Base-by-base conservation (phyloP, 2,888 invertebrate genomes). In the Leptinotarsa rubiginosa region DNA sequence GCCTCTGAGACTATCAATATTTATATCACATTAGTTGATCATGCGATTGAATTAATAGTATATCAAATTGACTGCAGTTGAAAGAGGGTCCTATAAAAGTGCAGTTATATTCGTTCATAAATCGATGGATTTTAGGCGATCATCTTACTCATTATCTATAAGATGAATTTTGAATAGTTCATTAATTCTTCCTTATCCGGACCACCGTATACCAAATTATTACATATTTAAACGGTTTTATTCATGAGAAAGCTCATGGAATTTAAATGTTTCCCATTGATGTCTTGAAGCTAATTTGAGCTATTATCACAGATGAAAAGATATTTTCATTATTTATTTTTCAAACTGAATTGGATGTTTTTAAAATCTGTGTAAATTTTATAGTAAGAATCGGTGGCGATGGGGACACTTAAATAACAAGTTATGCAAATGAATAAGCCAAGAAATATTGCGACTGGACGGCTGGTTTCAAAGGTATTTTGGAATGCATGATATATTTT, bases 401-500 rank as follows among this genome's bases (percentile, higher is more conserved):
- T 52, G 2, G 52, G 18, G 12, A 52, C 52, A 52, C 52, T n/a
- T 10, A 20, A 52, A 52, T 52, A 52, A 52, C 52, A 52, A 52
- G 52, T 52, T 52, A 52, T 52, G 52, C 52, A 52, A 52, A 52
- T 52, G 52, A 52, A 18, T 52, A n/a, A 52, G 10, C 18, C 12
- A n/a, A 52, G 52, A 18, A 52, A 52, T 52, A 52, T 52, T 52
- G 52, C 52, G 52, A 59, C 22, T 59, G 59, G 25, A 4, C 59
- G 18, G 20, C 59, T 59, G 13, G 20, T 59, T 59, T 59, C 25
- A 25, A 13, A 20, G 25, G 59, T 59, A 59, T 59, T 59, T 59
- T 25, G 59, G 59, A 59, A 20, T 59, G 59, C 59, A 22, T 59
- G 15, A 20, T 20, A 22, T 59, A 59, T 59, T 59, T 59, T 59